Conservation (phyloP, 2,797 vertebrate genomes). For the Peromyscus melanophrys region DNA sequence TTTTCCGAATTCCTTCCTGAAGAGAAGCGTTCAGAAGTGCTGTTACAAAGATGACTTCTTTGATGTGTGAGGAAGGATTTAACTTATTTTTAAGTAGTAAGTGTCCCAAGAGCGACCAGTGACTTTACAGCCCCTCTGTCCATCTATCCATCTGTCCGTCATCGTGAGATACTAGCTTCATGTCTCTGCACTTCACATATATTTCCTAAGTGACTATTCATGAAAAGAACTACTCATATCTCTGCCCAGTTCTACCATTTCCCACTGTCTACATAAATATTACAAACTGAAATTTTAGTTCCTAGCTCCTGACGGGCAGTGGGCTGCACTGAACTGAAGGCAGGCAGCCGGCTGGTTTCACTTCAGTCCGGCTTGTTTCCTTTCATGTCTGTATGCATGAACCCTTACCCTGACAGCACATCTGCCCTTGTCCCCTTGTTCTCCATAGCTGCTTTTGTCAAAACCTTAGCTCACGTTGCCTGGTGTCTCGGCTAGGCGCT, state of each 20-base stretch:
- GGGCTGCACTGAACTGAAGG: neutral
- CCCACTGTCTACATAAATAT: neutral
- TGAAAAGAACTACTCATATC: neutral
- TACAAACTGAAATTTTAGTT: neutral
- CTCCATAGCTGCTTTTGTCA: neutral
- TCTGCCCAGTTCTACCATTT: neutral
- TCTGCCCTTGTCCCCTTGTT: neutral
- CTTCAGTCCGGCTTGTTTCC: constrained; percentile 1
- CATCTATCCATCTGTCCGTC: neutral
- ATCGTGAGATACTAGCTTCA: neutral
- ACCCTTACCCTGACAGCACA: neutral
- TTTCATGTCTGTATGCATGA: neutral
- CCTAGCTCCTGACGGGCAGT: neutral
- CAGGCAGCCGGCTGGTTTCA: neutral
- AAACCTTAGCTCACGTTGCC: neutral
- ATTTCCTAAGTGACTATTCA: neutral
- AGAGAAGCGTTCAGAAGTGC: neutral
- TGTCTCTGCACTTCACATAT: neutral
- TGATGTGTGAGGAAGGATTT: neutral
- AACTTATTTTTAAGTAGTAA: neutral
- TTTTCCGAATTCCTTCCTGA: neutral
- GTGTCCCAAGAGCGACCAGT: neutral
- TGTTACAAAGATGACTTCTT: neutral
- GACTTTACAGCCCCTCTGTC: neutral
- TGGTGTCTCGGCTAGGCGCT: neutral